Evolutionary conservation across 2,797 vertebrate genomes (phyloP).

Genomic region (Brotula barbata): DNA sequence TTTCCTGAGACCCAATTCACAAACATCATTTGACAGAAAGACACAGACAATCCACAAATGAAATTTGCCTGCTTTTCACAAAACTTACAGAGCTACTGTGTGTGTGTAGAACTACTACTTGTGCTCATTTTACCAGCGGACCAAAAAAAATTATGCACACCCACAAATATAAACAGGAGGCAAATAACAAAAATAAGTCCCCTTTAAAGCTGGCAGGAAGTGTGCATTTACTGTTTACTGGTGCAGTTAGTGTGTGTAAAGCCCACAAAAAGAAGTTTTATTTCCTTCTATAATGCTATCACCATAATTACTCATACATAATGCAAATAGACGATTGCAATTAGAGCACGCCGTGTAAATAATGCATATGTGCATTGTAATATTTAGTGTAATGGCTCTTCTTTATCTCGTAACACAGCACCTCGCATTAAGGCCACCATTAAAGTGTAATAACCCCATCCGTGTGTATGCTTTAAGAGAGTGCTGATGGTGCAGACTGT

Average conservation of each 20-base stretch:
- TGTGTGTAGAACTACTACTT: no score
- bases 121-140: no score
- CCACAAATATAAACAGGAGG: no score
- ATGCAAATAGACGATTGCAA: slow-evolving; percentile 50
- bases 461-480: slow-evolving; percentile 23
- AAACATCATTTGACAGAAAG: no score
- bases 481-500: slow-evolving; percentile 7
- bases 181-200: no score
- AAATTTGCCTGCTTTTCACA: no score
- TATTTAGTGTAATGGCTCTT: slow-evolving; percentile 49
- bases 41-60: no score
- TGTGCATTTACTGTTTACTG: slow-evolving; percentile 22
- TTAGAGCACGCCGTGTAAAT: slow-evolving; percentile 58
- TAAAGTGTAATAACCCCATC: slow-evolving; percentile 51
- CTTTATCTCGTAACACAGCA: slow-evolving; percentile 53
- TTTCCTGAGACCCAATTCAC: no score
- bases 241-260: no score
- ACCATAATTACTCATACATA: slow-evolving; percentile 49
- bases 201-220: no score
- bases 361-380: slow-evolving; percentile 47
- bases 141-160: no score
- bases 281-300: slow-evolving; percentile 22
- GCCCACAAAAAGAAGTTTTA: slow-evolving; percentile 17
- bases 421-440: slow-evolving; percentile 38
- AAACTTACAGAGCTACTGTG: no score